A percentile compares a stretch with the other conserved stretches of the same genome.
Conservation (phyloP, 2,888 invertebrate species). For the Lysandra coridon region DNA sequence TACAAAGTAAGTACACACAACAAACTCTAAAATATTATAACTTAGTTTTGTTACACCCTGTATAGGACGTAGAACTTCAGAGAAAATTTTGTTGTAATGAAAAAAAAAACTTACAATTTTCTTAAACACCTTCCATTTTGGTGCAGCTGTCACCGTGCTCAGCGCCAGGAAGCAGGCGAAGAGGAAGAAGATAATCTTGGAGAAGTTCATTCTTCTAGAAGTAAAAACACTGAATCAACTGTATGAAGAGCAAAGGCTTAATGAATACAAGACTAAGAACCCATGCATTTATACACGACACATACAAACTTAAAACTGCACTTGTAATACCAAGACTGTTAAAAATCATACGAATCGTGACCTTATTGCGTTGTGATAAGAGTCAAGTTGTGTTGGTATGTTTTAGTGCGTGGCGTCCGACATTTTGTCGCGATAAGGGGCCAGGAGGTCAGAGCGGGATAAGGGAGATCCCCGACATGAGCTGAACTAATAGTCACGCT, state of each 20-base stretch:
- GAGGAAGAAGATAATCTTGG: slow-evolving; percentile 49
- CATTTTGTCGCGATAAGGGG: slow-evolving; percentile 11
- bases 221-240: not conserved
- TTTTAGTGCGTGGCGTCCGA: not conserved
- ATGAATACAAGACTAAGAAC: not conserved
- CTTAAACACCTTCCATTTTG: slow-evolving; percentile 56
- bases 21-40: too few relatives aligned
- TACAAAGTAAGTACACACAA: too few relatives aligned
- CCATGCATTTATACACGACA: not conserved
- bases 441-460: not conserved
- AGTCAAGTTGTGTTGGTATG: not conserved
- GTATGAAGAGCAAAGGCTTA: not conserved
- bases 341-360: not conserved
- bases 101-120: slow-evolving; percentile 53
- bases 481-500: not conserved
- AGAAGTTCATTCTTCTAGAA: slow-evolving; percentile 49
- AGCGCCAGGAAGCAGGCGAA: slow-evolving; percentile 50
- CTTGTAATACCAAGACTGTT: not conserved
- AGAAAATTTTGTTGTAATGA: not conserved
- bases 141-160: slow-evolving; percentile 43
- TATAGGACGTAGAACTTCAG: not conserved
- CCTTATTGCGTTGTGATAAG: not conserved
- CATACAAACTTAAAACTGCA: not conserved
- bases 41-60: too few relatives aligned
- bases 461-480: not conserved